A percentile compares a stretch with the other conserved stretches of the same genome.
Evolutionary conservation across 2,797 vertebrate genomes (phyloP).

Genomic region (Spheniscus humboldti): DNA sequence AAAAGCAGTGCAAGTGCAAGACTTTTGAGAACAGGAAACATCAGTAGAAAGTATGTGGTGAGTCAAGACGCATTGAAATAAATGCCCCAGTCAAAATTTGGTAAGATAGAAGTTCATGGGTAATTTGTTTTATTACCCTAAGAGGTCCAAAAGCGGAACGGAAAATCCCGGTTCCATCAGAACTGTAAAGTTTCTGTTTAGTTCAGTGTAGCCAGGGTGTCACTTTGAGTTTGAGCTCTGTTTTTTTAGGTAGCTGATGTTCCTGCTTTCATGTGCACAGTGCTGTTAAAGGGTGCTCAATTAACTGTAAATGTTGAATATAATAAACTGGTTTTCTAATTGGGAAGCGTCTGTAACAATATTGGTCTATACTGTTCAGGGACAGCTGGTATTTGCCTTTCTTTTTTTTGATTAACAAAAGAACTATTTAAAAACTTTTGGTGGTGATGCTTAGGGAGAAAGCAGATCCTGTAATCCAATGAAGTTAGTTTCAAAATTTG

Average conservation of each 20-base stretch:
- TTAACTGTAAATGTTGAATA: neutral
- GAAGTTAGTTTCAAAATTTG: neutral
- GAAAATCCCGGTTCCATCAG: neutral
- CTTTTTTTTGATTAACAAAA: neutral
- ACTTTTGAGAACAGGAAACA: neutral
- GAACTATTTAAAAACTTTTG: neutral
- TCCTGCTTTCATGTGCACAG: neutral
- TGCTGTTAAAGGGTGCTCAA: neutral
- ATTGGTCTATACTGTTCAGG: neutral
- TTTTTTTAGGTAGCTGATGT: neutral
- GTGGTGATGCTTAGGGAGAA: neutral
- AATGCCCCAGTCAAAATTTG: neutral
- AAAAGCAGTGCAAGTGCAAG: neutral
- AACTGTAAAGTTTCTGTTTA: neutral
- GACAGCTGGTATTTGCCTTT: neutral
- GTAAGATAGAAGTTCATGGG: neutral
- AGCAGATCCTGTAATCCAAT: neutral
- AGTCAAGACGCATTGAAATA: neutral
- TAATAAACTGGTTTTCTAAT: neutral
- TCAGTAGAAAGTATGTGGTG: neutral
- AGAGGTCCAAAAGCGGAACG: neutral
- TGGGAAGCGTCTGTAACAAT: neutral
- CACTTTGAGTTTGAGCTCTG: neutral
- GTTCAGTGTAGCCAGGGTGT: neutral
- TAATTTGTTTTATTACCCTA: neutral